Base-by-base conservation (phyloP, 2,113 vertebrate genomes). In the Silurus meridionalis region DNA sequence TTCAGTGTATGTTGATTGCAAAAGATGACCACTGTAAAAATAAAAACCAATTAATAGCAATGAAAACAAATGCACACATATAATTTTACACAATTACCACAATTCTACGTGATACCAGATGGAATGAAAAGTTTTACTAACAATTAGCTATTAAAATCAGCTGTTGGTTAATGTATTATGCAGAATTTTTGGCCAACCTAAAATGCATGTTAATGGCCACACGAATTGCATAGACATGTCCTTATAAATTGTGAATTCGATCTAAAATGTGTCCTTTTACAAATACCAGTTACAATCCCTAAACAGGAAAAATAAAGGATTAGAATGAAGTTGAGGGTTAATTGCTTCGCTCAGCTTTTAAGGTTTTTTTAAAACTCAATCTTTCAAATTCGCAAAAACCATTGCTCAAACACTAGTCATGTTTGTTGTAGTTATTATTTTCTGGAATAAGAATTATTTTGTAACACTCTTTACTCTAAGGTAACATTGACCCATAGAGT, bases 401-500 rank as follows among this genome's bases (percentile, higher is more conserved):
- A 55, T 80, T 79, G 37, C 37, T 37, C 37, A 25, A 57, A 6
- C 53, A 75, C 8, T 57, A 75, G 21, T 53, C 50, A 75, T 13
- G 13, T 28, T 55, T 77, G 10, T 55, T 53, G 25, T 11, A 17
- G 11, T 7, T 58, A 8, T 80, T 17, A 28, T 80, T 37, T 19
- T 61, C 8, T 19, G 17, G 0, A 48, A 46, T 61, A 61, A 48
- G 25, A 80, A 58, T 6, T 23, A 0, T 61, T 61, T 28, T 61
- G 8, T 28, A 28, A 80, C 15, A 23, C 2, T 21, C 8, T 23
- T 17, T 48, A 85, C 46, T 78, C 23, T 78, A n/a, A 78, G 37
- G 46, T 50, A 25, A 81, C 57, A 86, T 67, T 86, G 67, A 75
- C 19, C 14, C 25, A 80, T 61, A 89, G 60, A 85, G 80, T 60